Conservation (phyloP, 2,113 vertebrate species). For the Heterotilapia buettikoferi region DNA sequence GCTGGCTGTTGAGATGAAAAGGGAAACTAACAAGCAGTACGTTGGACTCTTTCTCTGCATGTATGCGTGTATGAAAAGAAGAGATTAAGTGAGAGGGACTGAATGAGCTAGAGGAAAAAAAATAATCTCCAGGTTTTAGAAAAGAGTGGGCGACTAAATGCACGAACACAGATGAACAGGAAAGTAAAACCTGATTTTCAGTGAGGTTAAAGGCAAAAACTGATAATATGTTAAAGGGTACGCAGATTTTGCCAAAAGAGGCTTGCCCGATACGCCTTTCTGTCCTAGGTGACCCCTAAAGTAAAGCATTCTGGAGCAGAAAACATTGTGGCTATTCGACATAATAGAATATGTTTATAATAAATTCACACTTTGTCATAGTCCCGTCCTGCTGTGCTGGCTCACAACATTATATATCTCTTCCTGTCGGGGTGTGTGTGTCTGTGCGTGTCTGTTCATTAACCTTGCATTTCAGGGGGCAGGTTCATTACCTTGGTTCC, state of each 20-base stretch:
- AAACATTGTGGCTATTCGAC: neutral
- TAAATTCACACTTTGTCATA: neutral
- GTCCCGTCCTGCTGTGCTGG: neutral
- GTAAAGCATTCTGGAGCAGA: neutral
- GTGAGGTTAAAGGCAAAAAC: neutral
- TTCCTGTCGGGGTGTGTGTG: neutral
- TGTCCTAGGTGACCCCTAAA: neutral
- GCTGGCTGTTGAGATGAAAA: neutral
- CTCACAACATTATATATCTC: neutral
- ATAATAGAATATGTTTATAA: neutral
- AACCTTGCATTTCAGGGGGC: neutral
- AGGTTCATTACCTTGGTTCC: neutral
- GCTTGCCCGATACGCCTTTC: neutral
- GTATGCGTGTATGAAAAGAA: neutral
- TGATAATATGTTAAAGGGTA: neutral
- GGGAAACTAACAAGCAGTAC: neutral
- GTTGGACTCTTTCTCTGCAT: neutral
- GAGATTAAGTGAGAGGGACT: constrained; percentile 2
- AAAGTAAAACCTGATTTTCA: neutral
- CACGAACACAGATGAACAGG: neutral
- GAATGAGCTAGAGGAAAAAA: neutral
- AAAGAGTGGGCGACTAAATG: neutral
- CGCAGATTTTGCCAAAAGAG: neutral
- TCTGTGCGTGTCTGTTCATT: neutral
- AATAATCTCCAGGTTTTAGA: constrained; percentile 3